These are phyloP conservation scores for Megastigmus dorsalis DNA, from an alignment of 2,888 invertebrate species.

Conservation along the genomic window DNA sequence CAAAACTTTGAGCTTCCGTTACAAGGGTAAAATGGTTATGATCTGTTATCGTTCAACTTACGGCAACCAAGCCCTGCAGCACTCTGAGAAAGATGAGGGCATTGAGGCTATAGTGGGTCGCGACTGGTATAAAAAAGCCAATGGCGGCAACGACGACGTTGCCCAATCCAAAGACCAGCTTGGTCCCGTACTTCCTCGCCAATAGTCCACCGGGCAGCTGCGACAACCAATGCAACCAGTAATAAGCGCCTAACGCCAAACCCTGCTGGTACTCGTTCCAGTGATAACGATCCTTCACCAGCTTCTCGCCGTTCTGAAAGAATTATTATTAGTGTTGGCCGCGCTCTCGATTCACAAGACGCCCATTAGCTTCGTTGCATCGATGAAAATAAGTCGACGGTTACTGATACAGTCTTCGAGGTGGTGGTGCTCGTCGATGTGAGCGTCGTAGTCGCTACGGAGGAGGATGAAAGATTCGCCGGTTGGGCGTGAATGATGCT, in stretches of 20 bases:
- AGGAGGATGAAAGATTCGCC: not conserved
- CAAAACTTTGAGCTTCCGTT: too few relatives aligned
- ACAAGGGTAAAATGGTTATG: too few relatives aligned
- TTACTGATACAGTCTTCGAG: conserved; percentile 40
- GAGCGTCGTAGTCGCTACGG: not conserved
- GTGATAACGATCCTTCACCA: conserved; percentile 70
- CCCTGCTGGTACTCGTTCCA: conserved; percentile 83
- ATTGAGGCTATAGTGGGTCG: conserved; percentile 77
- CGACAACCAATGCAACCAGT: conserved; percentile 83
- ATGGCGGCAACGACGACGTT: conserved; percentile 80
- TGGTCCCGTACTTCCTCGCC: conserved; percentile 83
- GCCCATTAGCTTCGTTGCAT: not conserved
- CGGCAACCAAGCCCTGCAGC: conserved; percentile 78
- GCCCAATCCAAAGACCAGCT: conserved; percentile 81
- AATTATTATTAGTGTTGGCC: not conserved
- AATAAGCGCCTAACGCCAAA: conserved; percentile 81
- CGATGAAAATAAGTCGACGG: not conserved
- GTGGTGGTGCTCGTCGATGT: not conserved
- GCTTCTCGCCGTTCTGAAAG: not conserved
- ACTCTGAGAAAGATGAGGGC: conserved; percentile 79
- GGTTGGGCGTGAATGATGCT: not conserved
- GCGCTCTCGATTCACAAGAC: too few relatives aligned
- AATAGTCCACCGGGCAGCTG: conserved; percentile 85
- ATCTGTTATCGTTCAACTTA: too few relatives aligned
- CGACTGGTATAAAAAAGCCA: conserved; percentile 81